Percentiles rank a stretch among this genome's conserved stretches.
Evolutionary conservation across 2,797 vertebrate species (phyloP).

Genomic region (Sebastes steindachneri): DNA sequence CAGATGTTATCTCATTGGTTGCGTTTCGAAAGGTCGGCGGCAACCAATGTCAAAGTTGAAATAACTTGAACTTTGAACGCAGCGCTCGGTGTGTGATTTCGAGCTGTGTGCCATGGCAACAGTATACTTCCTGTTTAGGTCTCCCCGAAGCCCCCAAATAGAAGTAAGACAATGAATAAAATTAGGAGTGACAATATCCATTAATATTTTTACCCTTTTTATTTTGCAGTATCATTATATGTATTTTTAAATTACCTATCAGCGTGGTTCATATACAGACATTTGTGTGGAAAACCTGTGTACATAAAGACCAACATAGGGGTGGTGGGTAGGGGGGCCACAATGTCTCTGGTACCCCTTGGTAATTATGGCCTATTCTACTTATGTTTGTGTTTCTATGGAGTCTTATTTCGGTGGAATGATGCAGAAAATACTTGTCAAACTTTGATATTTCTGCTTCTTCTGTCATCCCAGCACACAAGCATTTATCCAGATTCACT

Average conservation of each 20-base stretch:
- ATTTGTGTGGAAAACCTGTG: background rate
- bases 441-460: slow-evolving; percentile 7
- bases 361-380: background rate
- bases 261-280: background rate
- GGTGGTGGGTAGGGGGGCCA: too few relatives aligned
- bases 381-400: background rate
- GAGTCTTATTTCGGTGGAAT: background rate
- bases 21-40: too few relatives aligned
- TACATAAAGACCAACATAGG: background rate
- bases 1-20: too few relatives aligned
- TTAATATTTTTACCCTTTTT: too few relatives aligned
- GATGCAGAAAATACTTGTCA: background rate
- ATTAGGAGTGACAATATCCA: background rate
- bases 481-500: slow-evolving; percentile 17
- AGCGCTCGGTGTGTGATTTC: too few relatives aligned
- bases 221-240: too few relatives aligned
- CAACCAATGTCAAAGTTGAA: too few relatives aligned
- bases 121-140: background rate
- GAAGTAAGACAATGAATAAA: too few relatives aligned
- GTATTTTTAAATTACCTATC: background rate
- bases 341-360: background rate
- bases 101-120: background rate
- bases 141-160: background rate
- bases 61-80: too few relatives aligned
- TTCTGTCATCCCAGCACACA: background rate